A percentile compares a stretch with the other conserved stretches of the same genome.
Evolutionary conservation across 2,888 invertebrate species (phyloP).

Genomic region (Dysmachus trigonus): DNA sequence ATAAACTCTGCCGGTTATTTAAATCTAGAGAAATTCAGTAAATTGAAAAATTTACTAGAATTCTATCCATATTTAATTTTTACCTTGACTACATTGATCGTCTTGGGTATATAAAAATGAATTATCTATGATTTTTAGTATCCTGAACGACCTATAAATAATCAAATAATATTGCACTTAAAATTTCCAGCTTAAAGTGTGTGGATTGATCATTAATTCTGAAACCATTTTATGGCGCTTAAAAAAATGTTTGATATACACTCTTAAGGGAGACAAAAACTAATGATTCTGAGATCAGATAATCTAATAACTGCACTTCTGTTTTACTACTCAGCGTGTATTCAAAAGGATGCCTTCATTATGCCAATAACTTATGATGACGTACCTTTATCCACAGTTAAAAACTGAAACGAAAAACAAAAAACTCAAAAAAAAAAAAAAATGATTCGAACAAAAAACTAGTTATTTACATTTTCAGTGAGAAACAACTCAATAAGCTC

Average conservation of each 20-base stretch:
- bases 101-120: neutral
- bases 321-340: neutral
- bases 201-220: neutral
- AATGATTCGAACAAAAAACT: constrained; percentile 7
- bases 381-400: neutral
- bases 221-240: neutral
- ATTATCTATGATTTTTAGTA: neutral
- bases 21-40: too few relatives aligned
- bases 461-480: constrained; percentile 33
- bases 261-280: neutral
- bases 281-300: neutral
- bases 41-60: too few relatives aligned
- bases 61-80: too few relatives aligned
- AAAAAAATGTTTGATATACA: neutral
- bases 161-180: neutral
- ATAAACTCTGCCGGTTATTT: too few relatives aligned
- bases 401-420: neutral
- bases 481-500: constrained; percentile 42
- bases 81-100: neutral
- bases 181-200: neutral
- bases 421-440: neutral
- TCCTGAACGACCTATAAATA: neutral
- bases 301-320: neutral
- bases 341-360: neutral
- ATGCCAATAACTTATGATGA: constrained; percentile 21